Base-by-base conservation (phyloP, 2,888 invertebrate species). In the Melipona beecheii region DNA sequence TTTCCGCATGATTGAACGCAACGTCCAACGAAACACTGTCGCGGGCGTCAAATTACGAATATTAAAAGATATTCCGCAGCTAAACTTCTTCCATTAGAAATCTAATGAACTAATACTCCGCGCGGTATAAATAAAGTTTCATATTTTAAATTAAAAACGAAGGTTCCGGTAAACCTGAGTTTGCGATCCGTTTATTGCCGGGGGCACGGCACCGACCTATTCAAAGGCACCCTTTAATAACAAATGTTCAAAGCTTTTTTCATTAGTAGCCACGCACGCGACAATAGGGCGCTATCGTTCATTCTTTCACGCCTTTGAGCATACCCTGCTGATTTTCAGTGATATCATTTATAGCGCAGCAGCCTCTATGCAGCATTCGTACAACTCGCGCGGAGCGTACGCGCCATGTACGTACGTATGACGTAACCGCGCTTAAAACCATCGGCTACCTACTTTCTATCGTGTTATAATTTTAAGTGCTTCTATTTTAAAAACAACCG, bases 281-380 rank as follows among this genome's bases (percentile, higher is more conserved):
- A 72, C 72, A 58, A 50, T 72, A 49, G 58, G 58, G 60, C 49
- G 49, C 43, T 72, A 72, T 72, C 72, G 60, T 72, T 31, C n/a
- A n/a, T 70, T 60, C 72, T 72, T 60, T 72, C 60, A 72, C 49
- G 60, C 60, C 72, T 72, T 60, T 72, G 60, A 72, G 60, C 72
- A 72, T 58, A 60, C 27, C 43, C 60, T n/a, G 60, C 43, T 72
- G 72, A 72, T 72, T 43, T 71, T 58, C 24, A 71, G 52, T 43
- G 71, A 71, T 72, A 72, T 70, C 79, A 75, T 77, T 74, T 49
- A 36, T 65, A 65, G 43, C 9, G 43, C 43, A 43, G 65, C 65
- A 65, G 17, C 36, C 24, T 31, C n/a, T n/a, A 43, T 65, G 21
- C 43, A 65, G 21, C 65, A 65, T 43, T 43, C n/a, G 15, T 65